phyloP scores from a whole-genome alignment of 2,888 invertebrate genomes.

The Lissonota sp. region DNA sequence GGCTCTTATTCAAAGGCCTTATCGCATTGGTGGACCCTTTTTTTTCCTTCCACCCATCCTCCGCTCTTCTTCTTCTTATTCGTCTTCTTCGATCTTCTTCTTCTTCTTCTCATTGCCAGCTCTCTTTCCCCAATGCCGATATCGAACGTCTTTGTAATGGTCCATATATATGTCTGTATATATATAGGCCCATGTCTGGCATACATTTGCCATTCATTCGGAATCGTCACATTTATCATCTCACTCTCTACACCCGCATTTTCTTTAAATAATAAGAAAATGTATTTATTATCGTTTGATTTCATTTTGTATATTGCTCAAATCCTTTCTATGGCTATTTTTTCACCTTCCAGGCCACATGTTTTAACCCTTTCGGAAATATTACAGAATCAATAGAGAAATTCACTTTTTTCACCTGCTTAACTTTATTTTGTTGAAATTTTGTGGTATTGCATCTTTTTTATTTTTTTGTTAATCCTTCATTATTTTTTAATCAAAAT shows the following conservation, averaged over 20 bases:
- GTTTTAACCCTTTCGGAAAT: conserved; percentile 45
- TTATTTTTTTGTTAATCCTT: neutral
- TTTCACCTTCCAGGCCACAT: neutral
- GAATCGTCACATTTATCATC: conserved; percentile 14
- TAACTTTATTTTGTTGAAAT: conserved; percentile 22
- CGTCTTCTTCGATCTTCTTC: conserved; percentile 57
- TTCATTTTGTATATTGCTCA: too few relatives aligned
- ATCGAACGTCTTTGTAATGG: conserved; percentile 55
- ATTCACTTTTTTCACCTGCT: neutral
- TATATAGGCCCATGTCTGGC: neutral
- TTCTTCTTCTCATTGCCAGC: conserved; percentile 52
- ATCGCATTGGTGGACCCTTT: conserved; percentile 76
- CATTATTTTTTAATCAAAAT: too few relatives aligned
- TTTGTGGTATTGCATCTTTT: neutral
- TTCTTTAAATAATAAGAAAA: too few relatives aligned
- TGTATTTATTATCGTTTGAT: too few relatives aligned
- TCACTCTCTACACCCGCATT: conserved; percentile 18
- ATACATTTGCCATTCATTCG: conserved; percentile 12
- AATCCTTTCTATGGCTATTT: too few relatives aligned
- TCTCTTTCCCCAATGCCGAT: conserved; percentile 50
- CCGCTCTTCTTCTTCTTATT: conserved; percentile 50
- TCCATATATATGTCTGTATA: conserved; percentile 22
- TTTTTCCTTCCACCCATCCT: conserved; percentile 64
- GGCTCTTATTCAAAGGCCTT: conserved; percentile 82
- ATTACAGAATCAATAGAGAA: too few relatives aligned